Conservation (phyloP, 1,140 invertebrate genomes). For the Cotesia vestalis region DNA sequence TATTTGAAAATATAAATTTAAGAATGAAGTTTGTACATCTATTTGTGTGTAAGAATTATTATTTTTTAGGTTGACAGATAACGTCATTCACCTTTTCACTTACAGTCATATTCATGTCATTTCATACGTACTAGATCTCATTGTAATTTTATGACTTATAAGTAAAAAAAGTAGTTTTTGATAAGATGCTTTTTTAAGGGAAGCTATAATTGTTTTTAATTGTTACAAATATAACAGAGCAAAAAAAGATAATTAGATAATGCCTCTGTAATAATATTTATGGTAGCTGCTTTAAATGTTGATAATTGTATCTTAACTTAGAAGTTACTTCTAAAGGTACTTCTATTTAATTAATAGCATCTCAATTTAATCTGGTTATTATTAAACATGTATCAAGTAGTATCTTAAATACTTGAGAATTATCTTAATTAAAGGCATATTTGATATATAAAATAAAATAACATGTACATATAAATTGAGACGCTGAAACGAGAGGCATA, state of each 20-base stretch:
- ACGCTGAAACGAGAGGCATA: constrained; percentile 41
- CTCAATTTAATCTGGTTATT: constrained; percentile 23
- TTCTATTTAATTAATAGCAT: constrained; percentile 34
- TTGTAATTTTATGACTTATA: not conserved
- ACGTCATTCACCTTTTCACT: not conserved
- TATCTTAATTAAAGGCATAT: constrained; percentile 8
- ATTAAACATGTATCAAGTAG: not conserved
- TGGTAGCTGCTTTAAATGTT: constrained; percentile 33
- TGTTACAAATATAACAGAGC: no score
- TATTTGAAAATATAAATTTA: no score
- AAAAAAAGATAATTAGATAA: constrained; percentile 10
- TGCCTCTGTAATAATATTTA: not conserved
- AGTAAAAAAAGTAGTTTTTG: not conserved
- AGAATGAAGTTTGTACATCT: no score
- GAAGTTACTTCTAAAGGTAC: constrained; percentile 28
- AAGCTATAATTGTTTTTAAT: no score
- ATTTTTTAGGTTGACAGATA: no score
- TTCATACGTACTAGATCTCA: not conserved
- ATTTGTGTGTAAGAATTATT: no score
- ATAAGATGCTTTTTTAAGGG: constrained; percentile 2
- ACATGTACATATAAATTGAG: constrained; percentile 13
- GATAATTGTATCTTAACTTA: constrained; percentile 34
- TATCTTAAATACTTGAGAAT: not conserved
- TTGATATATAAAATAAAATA: not conserved
- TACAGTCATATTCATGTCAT: constrained; percentile 14